Conservation (phyloP, 2,113 vertebrate species). For the Phylloscopus whistleri region DNA sequence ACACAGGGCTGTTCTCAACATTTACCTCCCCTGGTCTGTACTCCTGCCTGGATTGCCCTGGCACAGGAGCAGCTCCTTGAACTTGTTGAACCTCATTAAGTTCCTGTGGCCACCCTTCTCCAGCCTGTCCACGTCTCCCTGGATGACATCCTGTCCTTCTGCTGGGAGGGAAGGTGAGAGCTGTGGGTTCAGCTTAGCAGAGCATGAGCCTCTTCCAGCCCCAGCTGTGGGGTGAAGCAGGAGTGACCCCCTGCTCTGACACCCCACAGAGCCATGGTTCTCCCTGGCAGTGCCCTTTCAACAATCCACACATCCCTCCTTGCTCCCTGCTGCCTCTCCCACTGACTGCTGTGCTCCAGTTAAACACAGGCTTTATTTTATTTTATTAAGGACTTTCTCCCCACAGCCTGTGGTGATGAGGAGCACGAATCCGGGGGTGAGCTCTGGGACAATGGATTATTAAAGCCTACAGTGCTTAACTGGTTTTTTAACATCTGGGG, state of each 20-base stretch:
- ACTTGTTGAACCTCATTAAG: rapidly evolving
- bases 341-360: not conserved
- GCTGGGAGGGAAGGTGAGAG: not conserved
- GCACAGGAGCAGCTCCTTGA: not conserved
- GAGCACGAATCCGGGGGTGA: not conserved
- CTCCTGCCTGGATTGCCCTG: rapidly evolving
- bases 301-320: not conserved
- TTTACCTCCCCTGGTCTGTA: not conserved
- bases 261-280: not conserved
- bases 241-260: not conserved
- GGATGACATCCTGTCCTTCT: not conserved
- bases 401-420: not conserved
- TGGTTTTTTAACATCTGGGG: not conserved
- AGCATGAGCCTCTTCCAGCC: not conserved
- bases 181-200: not conserved
- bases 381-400: not conserved
- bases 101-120: not conserved
- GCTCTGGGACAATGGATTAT: slow-evolving; percentile 41
- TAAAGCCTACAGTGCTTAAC: slow-evolving; percentile 14
- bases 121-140: not conserved
- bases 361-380: not conserved
- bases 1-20: not conserved
- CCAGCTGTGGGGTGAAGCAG: not conserved
- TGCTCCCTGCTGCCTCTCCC: not conserved
- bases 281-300: not conserved